These are phyloP conservation scores for Drosophila dunni DNA, from an alignment of 1,140 invertebrate species.

Conservation along the genomic window DNA sequence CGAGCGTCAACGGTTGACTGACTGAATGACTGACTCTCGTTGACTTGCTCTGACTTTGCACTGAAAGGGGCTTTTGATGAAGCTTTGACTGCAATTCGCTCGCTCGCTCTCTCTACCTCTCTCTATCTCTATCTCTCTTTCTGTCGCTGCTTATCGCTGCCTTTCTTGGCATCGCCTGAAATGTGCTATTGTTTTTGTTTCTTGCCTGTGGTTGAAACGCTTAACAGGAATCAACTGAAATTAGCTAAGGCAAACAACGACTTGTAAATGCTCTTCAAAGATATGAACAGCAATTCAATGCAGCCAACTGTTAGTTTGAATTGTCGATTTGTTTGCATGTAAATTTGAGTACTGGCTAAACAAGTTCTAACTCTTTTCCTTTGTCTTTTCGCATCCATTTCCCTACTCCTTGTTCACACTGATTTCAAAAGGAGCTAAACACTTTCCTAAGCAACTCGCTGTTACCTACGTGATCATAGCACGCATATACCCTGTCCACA, in stretches of 20 bases:
- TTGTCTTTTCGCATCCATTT: too few relatives aligned
- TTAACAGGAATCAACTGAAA: conserved; percentile 47
- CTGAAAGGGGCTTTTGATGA: conserved; percentile 23
- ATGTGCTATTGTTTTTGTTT: conserved; percentile 50
- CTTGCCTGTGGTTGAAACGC: conserved; percentile 63
- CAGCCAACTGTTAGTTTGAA: too few relatives aligned
- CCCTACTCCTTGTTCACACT: too few relatives aligned
- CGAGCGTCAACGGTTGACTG: conserved; percentile 47
- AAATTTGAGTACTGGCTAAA: too few relatives aligned
- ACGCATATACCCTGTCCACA: conserved; percentile 21
- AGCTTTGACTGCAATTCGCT: conserved; percentile 45
- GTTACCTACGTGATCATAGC: conserved; percentile 13
- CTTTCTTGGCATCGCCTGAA: conserved; percentile 11
- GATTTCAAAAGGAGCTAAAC: neutral
- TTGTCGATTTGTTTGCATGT: too few relatives aligned
- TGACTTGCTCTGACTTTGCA: conserved; percentile 23
- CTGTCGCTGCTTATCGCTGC: neutral
- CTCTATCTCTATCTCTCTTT: neutral
- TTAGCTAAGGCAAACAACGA: conserved; percentile 1
- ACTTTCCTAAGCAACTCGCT: neutral
- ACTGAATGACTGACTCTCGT: conserved; percentile 14
- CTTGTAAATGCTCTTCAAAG: conserved; percentile 7
- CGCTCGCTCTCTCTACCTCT: neutral
- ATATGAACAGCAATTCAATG: neutral
- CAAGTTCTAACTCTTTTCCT: too few relatives aligned